Percentiles rank a stretch among this genome's conserved stretches.
Conservation (phyloP, 2,888 invertebrate species). For the Heliconius cydno region DNA sequence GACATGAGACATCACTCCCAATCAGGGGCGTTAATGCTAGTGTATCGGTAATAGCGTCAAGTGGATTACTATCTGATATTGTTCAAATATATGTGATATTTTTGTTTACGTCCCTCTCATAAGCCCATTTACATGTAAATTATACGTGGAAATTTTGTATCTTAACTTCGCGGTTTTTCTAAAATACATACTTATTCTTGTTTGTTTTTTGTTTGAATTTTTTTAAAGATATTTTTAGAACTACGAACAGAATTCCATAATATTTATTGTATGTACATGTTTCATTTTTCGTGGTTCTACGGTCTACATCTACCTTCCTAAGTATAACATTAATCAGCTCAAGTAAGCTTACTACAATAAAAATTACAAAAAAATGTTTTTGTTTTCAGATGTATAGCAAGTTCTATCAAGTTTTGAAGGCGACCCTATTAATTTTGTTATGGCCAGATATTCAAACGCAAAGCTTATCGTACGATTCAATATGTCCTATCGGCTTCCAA, state of each 20-base stretch:
- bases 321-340: too few relatives aligned
- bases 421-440: constrained; percentile 32
- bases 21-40: constrained; percentile 36
- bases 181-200: too few relatives aligned
- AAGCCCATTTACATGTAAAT: neutral
- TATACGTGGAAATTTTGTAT: neutral
- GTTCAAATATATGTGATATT: constrained; percentile 21
- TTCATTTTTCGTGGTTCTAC: too few relatives aligned
- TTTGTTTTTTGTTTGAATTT: too few relatives aligned
- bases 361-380: neutral
- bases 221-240: too few relatives aligned
- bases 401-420: neutral
- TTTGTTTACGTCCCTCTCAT: neutral
- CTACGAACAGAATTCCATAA: too few relatives aligned
- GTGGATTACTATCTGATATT: constrained; percentile 38
- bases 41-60: constrained; percentile 36
- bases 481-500: constrained; percentile 72
- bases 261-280: too few relatives aligned
- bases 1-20: constrained; percentile 11
- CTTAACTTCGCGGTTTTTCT: too few relatives aligned
- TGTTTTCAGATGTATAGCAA: constrained; percentile 40
- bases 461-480: constrained; percentile 17
- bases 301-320: too few relatives aligned
- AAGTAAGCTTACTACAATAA: neutral
- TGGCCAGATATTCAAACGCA: constrained; percentile 26